Base-by-base conservation (phyloP, 2,888 invertebrate species). In the Pachliopta kotzebuea region DNA sequence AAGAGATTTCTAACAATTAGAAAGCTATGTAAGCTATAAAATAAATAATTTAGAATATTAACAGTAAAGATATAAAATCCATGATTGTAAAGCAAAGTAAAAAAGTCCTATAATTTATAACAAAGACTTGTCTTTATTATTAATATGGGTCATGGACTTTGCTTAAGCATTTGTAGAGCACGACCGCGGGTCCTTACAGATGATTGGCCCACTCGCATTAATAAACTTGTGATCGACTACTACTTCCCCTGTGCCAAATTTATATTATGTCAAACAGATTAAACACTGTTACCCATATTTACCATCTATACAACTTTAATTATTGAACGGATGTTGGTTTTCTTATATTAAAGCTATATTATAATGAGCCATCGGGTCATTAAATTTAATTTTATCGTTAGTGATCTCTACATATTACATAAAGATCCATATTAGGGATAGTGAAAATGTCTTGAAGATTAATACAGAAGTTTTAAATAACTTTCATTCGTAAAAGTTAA, bases 81-180 rank as follows among this genome's bases (percentile, higher is more conserved):
- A 45, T 4, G n/a, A n/a, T 45, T 6, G n/a, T n/a, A 45, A 45
- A 7, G 18, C 18, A n/a, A n/a, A 45, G n/a, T n/a, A 45, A 45
- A 42, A 42, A 4, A 45, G 45, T 8, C 18, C 45, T n/a, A 45
- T 8, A n/a, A n/a, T n/a, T 45, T 45, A 45, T 45, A 45, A 45
- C 45, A n/a, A 42, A 42, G 18, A 45, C 45, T 42, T 59, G 56
- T 58, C 29, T 59, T 59, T 59, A 60, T 42, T 58, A 42, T 63
- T 37, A 63, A 56, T 65, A 26, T 65, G 29, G 65, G 65, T 65
- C 60, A 68, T 58, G 64, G 62, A 58, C 64, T 21, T 56, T 59
- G 23, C 56, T 26, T 56, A 63, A 58, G 54, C 63, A 52, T 58
- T 52, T 62, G 37, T 55, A 53, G 42, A 61, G 49, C 57, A 50